Evolutionary conservation across 1,140 invertebrate genomes (phyloP).

Genomic region (Diachasma alloeum): DNA sequence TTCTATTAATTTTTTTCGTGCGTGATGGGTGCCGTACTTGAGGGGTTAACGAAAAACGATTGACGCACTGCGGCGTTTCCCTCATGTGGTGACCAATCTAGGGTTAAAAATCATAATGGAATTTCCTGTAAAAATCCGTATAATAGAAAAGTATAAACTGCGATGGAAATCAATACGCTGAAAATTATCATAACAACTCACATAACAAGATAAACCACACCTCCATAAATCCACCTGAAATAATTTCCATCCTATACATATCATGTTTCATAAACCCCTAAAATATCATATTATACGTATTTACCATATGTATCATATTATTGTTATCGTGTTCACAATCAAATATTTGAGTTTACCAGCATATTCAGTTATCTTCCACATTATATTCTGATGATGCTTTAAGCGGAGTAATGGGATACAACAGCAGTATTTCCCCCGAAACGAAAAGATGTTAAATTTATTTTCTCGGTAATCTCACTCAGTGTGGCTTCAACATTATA

Average conservation of each 20-base stretch:
- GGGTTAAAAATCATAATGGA: too few species aligned
- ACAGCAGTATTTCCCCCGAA: background rate
- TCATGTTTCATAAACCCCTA: conserved; percentile 6
- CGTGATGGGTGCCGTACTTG: too few species aligned
- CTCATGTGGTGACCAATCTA: too few species aligned
- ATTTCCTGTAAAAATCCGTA: background rate
- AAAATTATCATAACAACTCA: background rate
- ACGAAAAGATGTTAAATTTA: background rate
- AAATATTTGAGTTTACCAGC: conserved; percentile 31
- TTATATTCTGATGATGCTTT: background rate
- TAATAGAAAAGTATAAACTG: background rate
- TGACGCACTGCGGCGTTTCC: too few species aligned
- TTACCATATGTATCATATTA: conserved; percentile 25
- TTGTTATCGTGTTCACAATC: conserved; percentile 46
- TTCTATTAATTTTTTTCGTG: too few species aligned
- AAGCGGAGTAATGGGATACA: background rate
- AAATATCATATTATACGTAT: conserved; percentile 9
- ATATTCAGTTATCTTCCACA: background rate
- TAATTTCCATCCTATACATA: background rate
- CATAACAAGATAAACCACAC: background rate
- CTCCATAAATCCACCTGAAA: background rate
- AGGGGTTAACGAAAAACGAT: too few species aligned
- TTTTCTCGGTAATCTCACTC: background rate
- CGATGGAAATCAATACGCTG: background rate
- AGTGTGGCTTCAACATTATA: background rate